Conservation (phyloP, 2,113 vertebrate species). For the Myanophis thanlyinensis region DNA sequence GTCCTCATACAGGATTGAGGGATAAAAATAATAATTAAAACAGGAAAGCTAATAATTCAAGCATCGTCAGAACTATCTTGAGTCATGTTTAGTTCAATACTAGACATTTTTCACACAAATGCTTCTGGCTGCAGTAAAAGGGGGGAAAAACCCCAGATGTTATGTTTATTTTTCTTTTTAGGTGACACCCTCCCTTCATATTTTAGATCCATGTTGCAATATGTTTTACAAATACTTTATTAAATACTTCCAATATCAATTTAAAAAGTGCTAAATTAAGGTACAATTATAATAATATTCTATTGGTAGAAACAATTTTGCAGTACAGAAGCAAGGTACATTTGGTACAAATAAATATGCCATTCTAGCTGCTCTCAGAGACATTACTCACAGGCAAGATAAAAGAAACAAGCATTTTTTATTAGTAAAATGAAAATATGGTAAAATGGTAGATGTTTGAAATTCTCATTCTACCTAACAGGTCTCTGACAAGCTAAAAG, state of each 20-base stretch:
- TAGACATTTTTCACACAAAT: conserved; percentile 35
- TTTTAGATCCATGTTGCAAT: conserved; percentile 18
- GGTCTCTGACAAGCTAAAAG: conserved; percentile 23
- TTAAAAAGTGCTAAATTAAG: conserved; percentile 8
- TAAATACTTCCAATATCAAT: conserved; percentile 22
- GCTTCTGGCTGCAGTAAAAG: conserved; percentile 39
- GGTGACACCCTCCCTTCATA: neutral
- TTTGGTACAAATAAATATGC: conserved; percentile 23
- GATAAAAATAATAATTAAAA: conserved; percentile 10
- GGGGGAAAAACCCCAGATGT: conserved; percentile 28
- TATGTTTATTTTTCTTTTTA: conserved; percentile 30
- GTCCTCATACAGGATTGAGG: conserved; percentile 18
- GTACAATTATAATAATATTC: conserved; percentile 20
- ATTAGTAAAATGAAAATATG: conserved; percentile 17
- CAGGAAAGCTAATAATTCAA: conserved; percentile 53
- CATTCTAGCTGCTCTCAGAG: conserved; percentile 29
- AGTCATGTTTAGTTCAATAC: conserved; percentile 17
- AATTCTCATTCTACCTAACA: neutral
- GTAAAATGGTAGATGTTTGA: conserved; percentile 11
- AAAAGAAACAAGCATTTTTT: conserved; percentile 22
- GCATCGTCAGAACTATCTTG: conserved; percentile 17
- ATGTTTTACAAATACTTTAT: conserved; percentile 1
- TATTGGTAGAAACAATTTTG: conserved; percentile 37
- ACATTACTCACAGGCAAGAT: conserved; percentile 27
- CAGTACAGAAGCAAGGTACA: conserved; percentile 3